Percentiles rank a stretch among this genome's conserved stretches.
Conservation (phyloP, 1,140 invertebrate genomes). For the Streblospio benedicti region DNA sequence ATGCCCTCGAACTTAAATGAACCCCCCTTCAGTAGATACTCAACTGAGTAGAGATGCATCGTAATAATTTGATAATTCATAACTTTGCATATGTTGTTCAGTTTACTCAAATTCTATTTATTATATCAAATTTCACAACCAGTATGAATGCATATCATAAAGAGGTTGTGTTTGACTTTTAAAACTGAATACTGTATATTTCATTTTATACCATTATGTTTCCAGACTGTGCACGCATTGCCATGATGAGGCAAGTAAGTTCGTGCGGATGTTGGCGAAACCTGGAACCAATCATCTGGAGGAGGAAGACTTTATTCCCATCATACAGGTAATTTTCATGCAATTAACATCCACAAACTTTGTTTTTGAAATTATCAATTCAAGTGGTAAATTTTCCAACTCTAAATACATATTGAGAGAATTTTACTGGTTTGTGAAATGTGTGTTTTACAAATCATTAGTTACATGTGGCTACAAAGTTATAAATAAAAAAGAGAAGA, state of each 20-base stretch:
- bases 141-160: too few species aligned
- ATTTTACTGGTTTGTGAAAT: neutral
- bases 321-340: slow-evolving; percentile 52
- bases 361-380: neutral
- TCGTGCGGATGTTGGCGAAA: slow-evolving; percentile 58
- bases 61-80: too few species aligned
- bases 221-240: slow-evolving; percentile 29
- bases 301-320: slow-evolving; percentile 73
- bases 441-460: neutral
- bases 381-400: neutral
- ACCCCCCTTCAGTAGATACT: too few species aligned
- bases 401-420: neutral
- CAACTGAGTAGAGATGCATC: too few species aligned
- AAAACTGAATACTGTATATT: neutral
- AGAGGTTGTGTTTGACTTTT: neutral
- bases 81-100: too few species aligned
- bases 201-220: neutral
- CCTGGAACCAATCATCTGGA: slow-evolving; percentile 48
- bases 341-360: neutral
- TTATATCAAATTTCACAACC: too few species aligned
- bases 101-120: too few species aligned
- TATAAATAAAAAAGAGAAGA: too few species aligned
- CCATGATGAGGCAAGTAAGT: slow-evolving; percentile 81
- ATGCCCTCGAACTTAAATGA: too few species aligned
- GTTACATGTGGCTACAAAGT: neutral